These are phyloP conservation scores for Pseudochirops cupreus DNA, from an alignment of 2,797 vertebrate species.

Conservation along the genomic window DNA sequence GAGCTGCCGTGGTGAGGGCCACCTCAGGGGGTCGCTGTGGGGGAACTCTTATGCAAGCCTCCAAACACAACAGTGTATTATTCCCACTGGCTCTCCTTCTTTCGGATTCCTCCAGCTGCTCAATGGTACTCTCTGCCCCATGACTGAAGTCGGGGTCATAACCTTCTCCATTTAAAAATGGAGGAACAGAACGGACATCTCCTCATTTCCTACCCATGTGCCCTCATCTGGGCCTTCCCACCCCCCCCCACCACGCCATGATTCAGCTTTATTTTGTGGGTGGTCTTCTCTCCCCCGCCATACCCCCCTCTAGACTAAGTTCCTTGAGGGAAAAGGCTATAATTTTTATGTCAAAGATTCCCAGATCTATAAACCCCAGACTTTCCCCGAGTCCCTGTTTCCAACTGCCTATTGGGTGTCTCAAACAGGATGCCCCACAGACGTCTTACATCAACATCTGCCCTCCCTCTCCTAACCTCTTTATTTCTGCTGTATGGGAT, in stretches of 20 bases:
- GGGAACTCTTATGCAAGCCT: neutral
- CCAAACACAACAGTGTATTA: neutral
- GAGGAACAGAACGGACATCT: neutral
- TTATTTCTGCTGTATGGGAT: neutral
- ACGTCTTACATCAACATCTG: neutral
- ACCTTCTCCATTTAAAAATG: neutral
- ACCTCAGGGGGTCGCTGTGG: neutral
- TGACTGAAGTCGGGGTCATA: neutral
- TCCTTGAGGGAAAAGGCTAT: neutral
- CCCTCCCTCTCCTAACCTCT: neutral
- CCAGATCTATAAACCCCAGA: neutral
- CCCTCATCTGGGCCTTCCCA: neutral
- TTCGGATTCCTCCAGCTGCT: too few relatives aligned
- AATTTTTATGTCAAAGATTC: neutral
- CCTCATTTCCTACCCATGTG: neutral
- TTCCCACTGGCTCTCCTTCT: neutral
- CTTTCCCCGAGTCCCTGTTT: neutral
- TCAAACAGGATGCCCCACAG: constrained; percentile 2
- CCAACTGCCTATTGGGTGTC: neutral
- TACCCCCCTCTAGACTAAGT: neutral
- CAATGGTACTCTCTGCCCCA: neutral
- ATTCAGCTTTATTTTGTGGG: too few relatives aligned
- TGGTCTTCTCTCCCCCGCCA: too few relatives aligned
- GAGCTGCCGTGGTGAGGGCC: neutral
- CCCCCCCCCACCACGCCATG: too few relatives aligned